Conservation (phyloP, 2,113 vertebrate genomes). For the Pomatorhinus ruficollis region DNA sequence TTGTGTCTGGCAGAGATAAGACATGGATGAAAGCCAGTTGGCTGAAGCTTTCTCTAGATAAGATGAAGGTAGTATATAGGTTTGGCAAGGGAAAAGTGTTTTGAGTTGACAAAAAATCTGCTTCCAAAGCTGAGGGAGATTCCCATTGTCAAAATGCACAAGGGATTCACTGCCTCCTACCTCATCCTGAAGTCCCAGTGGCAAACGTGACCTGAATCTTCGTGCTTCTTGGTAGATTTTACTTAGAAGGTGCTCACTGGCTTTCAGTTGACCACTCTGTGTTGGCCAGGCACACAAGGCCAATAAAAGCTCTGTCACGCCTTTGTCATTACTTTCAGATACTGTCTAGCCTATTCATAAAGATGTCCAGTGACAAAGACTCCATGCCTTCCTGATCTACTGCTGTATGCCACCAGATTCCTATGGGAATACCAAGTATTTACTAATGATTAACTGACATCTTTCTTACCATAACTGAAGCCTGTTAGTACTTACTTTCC, state of each 20-base stretch:
- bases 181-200: not conserved
- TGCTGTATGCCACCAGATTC: not conserved
- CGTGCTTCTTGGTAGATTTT: not conserved
- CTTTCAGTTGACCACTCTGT: not conserved
- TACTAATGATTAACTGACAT: not conserved
- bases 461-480: not conserved
- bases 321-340: not conserved
- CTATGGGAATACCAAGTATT: not conserved
- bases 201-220: not conserved
- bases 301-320: not conserved
- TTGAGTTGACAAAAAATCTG: conserved; percentile 41
- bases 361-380: not conserved
- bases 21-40: conserved; percentile 61
- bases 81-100: conserved; percentile 41
- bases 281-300: not conserved
- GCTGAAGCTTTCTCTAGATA: conserved; percentile 43
- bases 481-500: not conserved
- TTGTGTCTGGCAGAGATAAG: conserved; percentile 65
- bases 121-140: conserved; percentile 35
- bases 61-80: conserved; percentile 43
- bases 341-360: not conserved
- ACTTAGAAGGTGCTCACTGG: not conserved
- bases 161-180: not conserved
- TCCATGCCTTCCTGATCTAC: not conserved
- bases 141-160: not conserved